Conservation (phyloP, 2,797 vertebrate genomes). For the Sebastes trivittatus region DNA sequence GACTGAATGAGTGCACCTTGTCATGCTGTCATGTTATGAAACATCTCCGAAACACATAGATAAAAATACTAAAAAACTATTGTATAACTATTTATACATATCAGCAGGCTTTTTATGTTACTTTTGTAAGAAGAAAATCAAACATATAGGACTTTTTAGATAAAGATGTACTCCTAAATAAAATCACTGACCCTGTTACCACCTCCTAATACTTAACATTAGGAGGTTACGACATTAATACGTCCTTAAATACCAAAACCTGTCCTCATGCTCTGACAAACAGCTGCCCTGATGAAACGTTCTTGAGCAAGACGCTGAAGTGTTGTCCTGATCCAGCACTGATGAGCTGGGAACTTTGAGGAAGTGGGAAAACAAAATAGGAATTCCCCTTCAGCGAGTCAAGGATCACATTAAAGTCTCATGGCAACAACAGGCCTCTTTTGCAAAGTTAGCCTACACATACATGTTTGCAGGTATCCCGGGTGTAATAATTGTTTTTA, state of each 20-base stretch:
- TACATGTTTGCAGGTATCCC: not conserved
- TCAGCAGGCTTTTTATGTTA: not conserved
- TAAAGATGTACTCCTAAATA: not conserved
- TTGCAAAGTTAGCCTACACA: not conserved
- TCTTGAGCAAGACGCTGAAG: not conserved
- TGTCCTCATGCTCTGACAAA: not conserved
- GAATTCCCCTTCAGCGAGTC: not conserved
- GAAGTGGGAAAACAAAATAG: not conserved
- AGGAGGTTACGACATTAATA: too few species aligned
- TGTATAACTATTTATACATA: not conserved
- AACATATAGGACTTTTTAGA: not conserved
- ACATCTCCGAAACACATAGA: not conserved
- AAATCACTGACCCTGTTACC: not conserved
- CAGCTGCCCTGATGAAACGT: not conserved
- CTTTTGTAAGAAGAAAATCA: not conserved
- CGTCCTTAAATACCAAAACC: not conserved
- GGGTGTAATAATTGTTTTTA: not conserved
- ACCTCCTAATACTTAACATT: not conserved
- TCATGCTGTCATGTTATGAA: not conserved
- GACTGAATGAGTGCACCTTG: not conserved
- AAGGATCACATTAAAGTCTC: not conserved
- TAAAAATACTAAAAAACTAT: not conserved
- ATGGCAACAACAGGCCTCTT: not conserved
- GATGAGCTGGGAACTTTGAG: not conserved
- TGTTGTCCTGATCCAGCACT: not conserved